A percentile compares a stretch with the other conserved stretches of the same genome.
Evolutionary conservation across 2,888 invertebrate genomes (phyloP).

Genomic region (Tanaodytes sp.): DNA sequence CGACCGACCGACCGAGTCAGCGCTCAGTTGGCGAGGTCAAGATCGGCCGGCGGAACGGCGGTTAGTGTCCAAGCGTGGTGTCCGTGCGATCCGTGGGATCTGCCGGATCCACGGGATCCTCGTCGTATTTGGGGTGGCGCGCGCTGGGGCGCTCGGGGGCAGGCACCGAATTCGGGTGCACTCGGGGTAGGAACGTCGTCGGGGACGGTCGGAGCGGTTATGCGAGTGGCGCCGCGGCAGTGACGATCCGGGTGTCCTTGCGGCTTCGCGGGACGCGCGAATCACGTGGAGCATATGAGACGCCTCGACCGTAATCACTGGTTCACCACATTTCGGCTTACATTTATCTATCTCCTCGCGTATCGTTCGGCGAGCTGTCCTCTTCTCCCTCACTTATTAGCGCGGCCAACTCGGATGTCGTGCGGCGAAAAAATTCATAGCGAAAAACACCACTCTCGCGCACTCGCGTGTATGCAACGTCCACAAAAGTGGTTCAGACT

Average conservation of each 20-base stretch:
- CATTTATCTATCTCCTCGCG: not conserved
- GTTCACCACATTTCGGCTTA: conserved; percentile 18
- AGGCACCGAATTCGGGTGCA: conserved; percentile 8
- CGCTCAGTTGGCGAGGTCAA: conserved; percentile 50
- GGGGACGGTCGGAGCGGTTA: conserved; percentile 20
- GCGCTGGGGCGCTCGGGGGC: conserved; percentile 17
- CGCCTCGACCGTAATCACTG: too few relatives aligned
- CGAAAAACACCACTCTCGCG: conserved; percentile 23
- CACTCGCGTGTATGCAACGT: conserved; percentile 32
- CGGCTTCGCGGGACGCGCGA: conserved; percentile 7
- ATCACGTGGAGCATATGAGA: conserved; percentile 34
- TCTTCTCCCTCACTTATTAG: conserved; percentile 31
- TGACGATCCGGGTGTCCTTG: conserved; percentile 19
- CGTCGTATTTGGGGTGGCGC: conserved; percentile 20
- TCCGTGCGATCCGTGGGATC: conserved; percentile 1
- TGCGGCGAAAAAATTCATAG: conserved; percentile 8
- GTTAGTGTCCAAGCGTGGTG: conserved; percentile 22
- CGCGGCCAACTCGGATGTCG: conserved; percentile 12
- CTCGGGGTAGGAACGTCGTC: conserved; percentile 29
- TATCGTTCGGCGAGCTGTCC: conserved; percentile 19
- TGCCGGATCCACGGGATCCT: conserved; percentile 12
- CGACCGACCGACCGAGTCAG: conserved; percentile 39
- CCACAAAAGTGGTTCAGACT: too few relatives aligned
- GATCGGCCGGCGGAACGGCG: conserved; percentile 48
- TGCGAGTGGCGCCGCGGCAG: conserved; percentile 23